These are phyloP conservation scores for Daubentonia madagascariensis DNA, from an alignment of 2,113 vertebrate species.

Conservation along the genomic window DNA sequence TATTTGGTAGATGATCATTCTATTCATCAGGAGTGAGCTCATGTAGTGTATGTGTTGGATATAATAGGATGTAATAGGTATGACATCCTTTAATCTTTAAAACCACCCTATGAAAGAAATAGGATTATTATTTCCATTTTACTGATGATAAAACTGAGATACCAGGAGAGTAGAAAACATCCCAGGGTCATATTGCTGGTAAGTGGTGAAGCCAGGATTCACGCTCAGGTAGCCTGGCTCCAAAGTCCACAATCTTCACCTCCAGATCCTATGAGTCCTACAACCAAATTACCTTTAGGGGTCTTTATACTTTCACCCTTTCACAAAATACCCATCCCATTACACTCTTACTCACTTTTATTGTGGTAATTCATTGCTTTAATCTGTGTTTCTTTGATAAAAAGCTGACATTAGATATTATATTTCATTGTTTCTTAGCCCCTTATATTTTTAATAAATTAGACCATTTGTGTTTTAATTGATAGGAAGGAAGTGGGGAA, in stretches of 20 bases:
- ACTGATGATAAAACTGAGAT: neutral
- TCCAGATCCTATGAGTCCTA: neutral
- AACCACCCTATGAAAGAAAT: neutral
- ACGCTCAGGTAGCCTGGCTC: neutral
- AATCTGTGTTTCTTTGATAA: neutral
- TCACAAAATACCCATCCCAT: neutral
- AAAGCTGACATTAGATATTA: neutral
- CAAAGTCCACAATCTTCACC: neutral
- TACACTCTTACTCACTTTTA: neutral
- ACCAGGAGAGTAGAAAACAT: neutral
- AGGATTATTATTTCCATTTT: neutral
- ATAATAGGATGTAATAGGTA: neutral
- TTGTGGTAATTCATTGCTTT: neutral
- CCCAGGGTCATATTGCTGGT: neutral
- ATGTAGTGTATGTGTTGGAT: neutral
- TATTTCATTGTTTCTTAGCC: neutral
- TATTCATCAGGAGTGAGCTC: neutral
- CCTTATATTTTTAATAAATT: neutral
- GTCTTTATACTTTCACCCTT: neutral
- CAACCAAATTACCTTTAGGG: neutral
- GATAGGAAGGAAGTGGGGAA: neutral
- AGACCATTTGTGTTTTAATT: neutral
- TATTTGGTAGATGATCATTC: constrained; percentile 1
- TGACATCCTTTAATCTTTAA: constrained; percentile 2
- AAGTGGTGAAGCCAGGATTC: neutral